These are phyloP conservation scores for Spheniscus humboldti DNA, from an alignment of 2,797 vertebrate species.

Conservation along the genomic window DNA sequence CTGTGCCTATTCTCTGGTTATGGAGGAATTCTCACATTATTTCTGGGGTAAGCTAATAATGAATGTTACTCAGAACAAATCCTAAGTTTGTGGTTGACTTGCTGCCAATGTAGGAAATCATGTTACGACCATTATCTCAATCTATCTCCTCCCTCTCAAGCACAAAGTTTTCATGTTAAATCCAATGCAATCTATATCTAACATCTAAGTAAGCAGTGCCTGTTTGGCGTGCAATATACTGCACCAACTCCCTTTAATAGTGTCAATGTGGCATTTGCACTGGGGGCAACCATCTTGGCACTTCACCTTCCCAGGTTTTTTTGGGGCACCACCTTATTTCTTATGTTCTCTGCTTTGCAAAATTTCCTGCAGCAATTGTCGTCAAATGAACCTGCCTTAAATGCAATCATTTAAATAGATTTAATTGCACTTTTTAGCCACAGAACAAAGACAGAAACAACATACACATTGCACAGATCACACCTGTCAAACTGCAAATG, in stretches of 20 bases:
- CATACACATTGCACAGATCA: not conserved
- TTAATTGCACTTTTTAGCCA: not conserved
- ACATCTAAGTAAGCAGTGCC: not conserved
- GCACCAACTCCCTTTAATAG: not conserved
- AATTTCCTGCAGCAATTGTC: not conserved
- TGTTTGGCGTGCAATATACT: not conserved
- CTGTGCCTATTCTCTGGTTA: slow-evolving; percentile 27
- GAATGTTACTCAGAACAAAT: not conserved
- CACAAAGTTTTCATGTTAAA: not conserved
- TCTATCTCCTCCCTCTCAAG: not conserved
- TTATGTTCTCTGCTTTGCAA: not conserved
- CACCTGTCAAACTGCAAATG: not conserved
- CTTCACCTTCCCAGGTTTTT: not conserved
- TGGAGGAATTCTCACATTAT: slow-evolving; percentile 52
- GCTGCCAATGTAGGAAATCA: slow-evolving; percentile 14
- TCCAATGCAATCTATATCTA: not conserved
- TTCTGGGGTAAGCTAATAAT: slow-evolving; percentile 42
- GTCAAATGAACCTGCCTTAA: not conserved
- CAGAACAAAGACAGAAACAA: not conserved
- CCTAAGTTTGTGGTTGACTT: slow-evolving; percentile 15
- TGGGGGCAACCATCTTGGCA: not conserved
- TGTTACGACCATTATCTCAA: not conserved
- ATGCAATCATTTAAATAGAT: not conserved
- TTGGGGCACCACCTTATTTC: not conserved
- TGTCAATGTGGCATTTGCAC: not conserved